Percentiles rank a stretch among this genome's conserved stretches.
phyloP scores from a whole-genome alignment of 2,888 invertebrate species.

The Theretra japonica region DNA sequence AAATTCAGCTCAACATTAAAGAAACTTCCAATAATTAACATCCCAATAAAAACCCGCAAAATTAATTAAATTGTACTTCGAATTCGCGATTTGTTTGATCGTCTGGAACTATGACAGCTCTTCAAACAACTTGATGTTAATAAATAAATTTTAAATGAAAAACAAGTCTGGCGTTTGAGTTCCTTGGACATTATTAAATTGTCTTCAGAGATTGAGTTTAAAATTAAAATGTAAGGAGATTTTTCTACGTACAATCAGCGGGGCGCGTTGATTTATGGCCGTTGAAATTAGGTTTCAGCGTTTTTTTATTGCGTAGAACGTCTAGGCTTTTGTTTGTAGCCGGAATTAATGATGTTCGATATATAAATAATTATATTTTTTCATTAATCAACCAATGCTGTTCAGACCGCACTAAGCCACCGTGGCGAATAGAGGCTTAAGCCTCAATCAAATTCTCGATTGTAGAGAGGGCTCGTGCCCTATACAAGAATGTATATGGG shows the following conservation, averaged over 20 bases:
- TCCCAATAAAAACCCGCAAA: neutral
- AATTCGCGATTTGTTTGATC: neutral
- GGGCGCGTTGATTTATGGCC: conserved; percentile 27
- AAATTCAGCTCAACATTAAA: too few relatives aligned
- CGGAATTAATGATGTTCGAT: neutral
- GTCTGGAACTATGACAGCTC: neutral
- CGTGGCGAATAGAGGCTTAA: too few relatives aligned
- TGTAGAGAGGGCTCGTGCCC: too few relatives aligned
- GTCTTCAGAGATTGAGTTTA: conserved; percentile 21
- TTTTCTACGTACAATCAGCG: conserved; percentile 22
- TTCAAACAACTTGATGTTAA: neutral
- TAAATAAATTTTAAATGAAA: neutral
- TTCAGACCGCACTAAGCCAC: too few relatives aligned
- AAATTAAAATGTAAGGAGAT: conserved; percentile 27
- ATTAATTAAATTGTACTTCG: neutral
- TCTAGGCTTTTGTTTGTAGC: neutral
- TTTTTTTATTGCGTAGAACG: neutral
- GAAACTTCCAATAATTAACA: neutral
- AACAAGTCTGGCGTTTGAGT: conserved; percentile 6
- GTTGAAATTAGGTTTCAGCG: conserved; percentile 18
- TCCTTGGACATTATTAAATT: conserved; percentile 19
- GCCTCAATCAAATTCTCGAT: too few relatives aligned
- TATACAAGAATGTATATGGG: too few relatives aligned
- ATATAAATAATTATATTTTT: too few relatives aligned
- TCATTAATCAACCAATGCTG: too few relatives aligned